Percentiles rank a stretch among this genome's conserved stretches.
Evolutionary conservation across 2,888 invertebrate genomes (phyloP).

Genomic region (Morpho helenor): DNA sequence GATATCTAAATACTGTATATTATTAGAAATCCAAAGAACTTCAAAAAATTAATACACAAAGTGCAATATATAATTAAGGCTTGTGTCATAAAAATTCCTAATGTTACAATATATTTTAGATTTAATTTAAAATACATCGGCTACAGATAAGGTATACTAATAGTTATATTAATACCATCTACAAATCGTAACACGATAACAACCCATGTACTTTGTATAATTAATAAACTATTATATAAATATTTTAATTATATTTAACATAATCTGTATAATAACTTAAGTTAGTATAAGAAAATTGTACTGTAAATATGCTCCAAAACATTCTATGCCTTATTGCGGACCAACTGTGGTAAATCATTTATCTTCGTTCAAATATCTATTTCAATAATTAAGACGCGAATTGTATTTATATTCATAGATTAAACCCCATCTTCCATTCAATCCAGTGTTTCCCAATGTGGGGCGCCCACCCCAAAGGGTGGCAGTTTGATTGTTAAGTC

Average conservation of each 20-base stretch:
- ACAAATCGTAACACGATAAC: background rate
- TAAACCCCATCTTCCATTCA: background rate
- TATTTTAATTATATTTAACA: background rate
- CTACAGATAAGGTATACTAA: no score
- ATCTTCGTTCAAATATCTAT: conserved; percentile 20
- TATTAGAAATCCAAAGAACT: conserved; percentile 20
- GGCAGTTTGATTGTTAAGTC: background rate
- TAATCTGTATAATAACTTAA: conserved; percentile 12
- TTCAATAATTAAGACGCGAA: background rate
- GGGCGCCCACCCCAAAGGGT: background rate
- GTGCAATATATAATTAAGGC: conserved; percentile 16
- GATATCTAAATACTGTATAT: conserved; percentile 1
- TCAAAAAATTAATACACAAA: conserved; percentile 23
- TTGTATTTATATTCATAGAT: no score
- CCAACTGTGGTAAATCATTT: conserved; percentile 48
- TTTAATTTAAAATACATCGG: background rate
- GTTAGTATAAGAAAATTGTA: conserved; percentile 17
- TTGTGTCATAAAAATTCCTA: background rate
- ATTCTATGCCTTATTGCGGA: conserved; percentile 67
- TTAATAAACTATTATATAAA: conserved; percentile 1
- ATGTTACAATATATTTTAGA: conserved; percentile 5
- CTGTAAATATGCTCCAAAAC: conserved; percentile 21
- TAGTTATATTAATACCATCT: no score
- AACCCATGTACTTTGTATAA: conserved; percentile 11
- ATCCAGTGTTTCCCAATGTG: background rate